Conservation (phyloP, 2,113 vertebrate species). For the Falcunculus frontatus region DNA sequence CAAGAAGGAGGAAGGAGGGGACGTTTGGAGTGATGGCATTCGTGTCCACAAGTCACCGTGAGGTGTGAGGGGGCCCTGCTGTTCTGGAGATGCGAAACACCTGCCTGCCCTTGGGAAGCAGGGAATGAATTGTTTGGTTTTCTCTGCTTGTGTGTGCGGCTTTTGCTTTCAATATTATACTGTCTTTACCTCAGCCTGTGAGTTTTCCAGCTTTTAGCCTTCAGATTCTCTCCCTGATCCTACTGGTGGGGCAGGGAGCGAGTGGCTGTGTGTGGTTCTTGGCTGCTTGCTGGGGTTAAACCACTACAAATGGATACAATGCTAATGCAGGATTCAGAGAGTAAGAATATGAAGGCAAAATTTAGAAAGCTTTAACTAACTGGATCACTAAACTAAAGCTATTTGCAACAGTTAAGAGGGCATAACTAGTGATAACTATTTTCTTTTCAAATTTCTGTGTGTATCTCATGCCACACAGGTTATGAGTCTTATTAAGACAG, state of each 20-base stretch:
- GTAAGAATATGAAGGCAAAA: background rate
- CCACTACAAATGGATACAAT: background rate
- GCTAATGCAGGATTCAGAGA: background rate
- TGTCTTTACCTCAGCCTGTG: background rate
- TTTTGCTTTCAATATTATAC: background rate
- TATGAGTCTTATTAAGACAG: background rate
- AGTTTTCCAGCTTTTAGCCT: background rate
- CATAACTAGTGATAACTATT: background rate
- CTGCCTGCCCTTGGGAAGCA: background rate
- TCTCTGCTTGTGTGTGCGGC: background rate
- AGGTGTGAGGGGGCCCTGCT: accelerated
- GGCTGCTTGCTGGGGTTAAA: background rate
- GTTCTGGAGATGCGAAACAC: background rate
- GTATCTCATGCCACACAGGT: background rate
- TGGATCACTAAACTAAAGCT: background rate
- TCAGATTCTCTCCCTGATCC: background rate
- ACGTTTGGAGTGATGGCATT: background rate
- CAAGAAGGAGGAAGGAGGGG: too few relatives aligned
- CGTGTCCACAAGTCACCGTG: background rate
- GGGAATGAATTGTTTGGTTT: background rate
- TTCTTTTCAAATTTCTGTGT: background rate
- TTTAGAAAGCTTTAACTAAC: background rate
- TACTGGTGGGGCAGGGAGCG: accelerated
- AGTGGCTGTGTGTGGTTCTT: background rate
- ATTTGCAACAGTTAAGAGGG: background rate